Percentiles rank a stretch among this genome's conserved stretches.
Conservation (phyloP, 2,113 vertebrate species). For the Serinus canaria region DNA sequence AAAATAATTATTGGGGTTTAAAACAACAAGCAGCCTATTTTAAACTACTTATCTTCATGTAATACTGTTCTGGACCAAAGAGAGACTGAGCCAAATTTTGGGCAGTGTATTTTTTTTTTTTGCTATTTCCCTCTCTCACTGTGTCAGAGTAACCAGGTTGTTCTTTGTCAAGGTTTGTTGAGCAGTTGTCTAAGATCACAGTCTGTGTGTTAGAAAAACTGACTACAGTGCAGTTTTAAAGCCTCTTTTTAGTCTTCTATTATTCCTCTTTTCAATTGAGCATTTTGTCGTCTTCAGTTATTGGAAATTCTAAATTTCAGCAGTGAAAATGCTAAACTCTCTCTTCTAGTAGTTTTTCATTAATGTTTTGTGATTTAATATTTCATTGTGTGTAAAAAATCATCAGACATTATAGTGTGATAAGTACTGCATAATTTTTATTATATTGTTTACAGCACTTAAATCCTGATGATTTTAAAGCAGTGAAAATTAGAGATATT, state of each 20-base stretch:
- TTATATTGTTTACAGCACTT: conserved; percentile 2
- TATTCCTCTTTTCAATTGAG: neutral
- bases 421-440: neutral
- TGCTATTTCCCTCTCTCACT: neutral
- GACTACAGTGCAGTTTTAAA: neutral
- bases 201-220: neutral
- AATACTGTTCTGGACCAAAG: neutral
- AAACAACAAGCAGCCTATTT: neutral
- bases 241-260: neutral
- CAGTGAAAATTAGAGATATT: conserved; percentile 61
- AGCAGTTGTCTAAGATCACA: neutral
- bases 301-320: conserved; percentile 21
- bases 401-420: neutral
- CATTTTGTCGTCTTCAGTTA: neutral
- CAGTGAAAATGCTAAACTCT: neutral
- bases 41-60: neutral
- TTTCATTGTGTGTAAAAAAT: neutral
- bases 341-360: neutral
- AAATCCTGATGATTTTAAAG: conserved; percentile 46
- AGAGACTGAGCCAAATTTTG: neutral
- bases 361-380: neutral
- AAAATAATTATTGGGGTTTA: neutral
- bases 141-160: neutral
- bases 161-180: neutral
- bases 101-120: neutral